These are phyloP conservation scores for Pocillopora verrucosa DNA, from an alignment of 64 coral and sea anemone genomes.

Conservation along the genomic window DNA sequence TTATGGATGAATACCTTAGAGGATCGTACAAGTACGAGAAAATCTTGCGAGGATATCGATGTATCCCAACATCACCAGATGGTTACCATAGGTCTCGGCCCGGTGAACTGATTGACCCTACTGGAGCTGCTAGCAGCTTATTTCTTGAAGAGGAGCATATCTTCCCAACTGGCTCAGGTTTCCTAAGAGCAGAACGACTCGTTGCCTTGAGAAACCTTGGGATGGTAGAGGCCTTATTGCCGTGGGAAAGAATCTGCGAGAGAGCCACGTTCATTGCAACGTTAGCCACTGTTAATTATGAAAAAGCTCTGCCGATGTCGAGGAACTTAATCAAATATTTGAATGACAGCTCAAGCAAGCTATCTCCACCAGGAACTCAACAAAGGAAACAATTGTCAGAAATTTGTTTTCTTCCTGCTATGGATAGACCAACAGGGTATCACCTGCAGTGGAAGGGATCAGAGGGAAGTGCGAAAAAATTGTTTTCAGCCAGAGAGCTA, in stretches of 20 bases:
- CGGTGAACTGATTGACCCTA: slow-evolving; percentile 73
- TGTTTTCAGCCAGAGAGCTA: slow-evolving; percentile 68
- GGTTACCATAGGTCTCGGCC: slow-evolving; percentile 63
- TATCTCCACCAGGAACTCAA: slow-evolving; percentile 49
- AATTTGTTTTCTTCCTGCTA: slow-evolving; percentile 71
- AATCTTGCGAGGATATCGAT: slow-evolving; percentile 40
- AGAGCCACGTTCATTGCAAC: slow-evolving; percentile 58
- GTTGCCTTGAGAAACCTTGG: slow-evolving; percentile 82
- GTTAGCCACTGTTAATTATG: slow-evolving; percentile 43
- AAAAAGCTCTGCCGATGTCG: slow-evolving; percentile 62
- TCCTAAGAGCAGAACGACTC: slow-evolving; percentile 68
- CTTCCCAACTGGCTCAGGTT: slow-evolving; percentile 74
- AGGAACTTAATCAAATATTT: slow-evolving; percentile 75
- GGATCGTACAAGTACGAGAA: slow-evolving; percentile 46
- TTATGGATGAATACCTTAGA: slow-evolving; percentile 72
- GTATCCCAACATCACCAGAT: slow-evolving; percentile 76
- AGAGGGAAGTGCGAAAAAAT: not conserved
- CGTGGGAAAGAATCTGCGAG: slow-evolving; percentile 88
- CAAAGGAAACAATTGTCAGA: slow-evolving; percentile 57
- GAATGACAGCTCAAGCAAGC: slow-evolving; percentile 57
- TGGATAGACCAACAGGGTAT: slow-evolving; percentile 63
- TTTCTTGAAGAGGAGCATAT: slow-evolving; percentile 75
- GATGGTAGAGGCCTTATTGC: slow-evolving; percentile 73
- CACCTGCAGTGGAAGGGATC: slow-evolving; percentile 81
- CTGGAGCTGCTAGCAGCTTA: slow-evolving; percentile 58